These are phyloP conservation scores for Phylloscopus trochiloides DNA, from an alignment of 2,113 vertebrate genomes.

Conservation along the genomic window DNA sequence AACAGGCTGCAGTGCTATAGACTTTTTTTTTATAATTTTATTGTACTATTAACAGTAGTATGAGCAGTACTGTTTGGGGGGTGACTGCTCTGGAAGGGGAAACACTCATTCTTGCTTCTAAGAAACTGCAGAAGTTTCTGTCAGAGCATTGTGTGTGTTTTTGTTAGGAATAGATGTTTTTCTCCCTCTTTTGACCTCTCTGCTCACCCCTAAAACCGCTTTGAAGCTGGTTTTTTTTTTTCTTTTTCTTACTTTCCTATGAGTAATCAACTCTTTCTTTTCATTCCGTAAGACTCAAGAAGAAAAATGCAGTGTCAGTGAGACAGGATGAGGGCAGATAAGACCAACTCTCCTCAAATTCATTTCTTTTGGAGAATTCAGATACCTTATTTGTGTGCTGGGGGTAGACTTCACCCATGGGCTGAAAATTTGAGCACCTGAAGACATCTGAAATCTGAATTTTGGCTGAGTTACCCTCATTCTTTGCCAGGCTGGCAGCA, in stretches of 20 bases:
- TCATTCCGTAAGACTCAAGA: not conserved
- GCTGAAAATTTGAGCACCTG: not conserved
- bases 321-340: not conserved
- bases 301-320: not conserved
- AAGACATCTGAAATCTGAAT: not conserved
- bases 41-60: not conserved
- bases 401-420: not conserved
- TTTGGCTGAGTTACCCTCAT: rapidly evolving
- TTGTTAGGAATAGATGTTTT: not conserved
- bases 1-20: not conserved
- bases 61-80: rapidly evolving
- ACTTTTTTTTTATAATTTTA: not conserved
- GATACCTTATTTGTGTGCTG: not conserved
- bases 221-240: not conserved
- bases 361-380: not conserved
- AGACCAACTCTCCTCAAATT: not conserved
- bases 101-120: not conserved
- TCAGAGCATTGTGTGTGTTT: not conserved
- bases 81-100: not conserved
- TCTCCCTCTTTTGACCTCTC: not conserved
- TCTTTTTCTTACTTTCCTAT: not conserved
- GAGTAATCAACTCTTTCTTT: not conserved
- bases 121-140: not conserved
- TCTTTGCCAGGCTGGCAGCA: not conserved
- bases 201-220: not conserved